These are phyloP conservation scores for Phyllotreta cruciferae DNA, from an alignment of 2,888 invertebrate species.

Conservation along the genomic window DNA sequence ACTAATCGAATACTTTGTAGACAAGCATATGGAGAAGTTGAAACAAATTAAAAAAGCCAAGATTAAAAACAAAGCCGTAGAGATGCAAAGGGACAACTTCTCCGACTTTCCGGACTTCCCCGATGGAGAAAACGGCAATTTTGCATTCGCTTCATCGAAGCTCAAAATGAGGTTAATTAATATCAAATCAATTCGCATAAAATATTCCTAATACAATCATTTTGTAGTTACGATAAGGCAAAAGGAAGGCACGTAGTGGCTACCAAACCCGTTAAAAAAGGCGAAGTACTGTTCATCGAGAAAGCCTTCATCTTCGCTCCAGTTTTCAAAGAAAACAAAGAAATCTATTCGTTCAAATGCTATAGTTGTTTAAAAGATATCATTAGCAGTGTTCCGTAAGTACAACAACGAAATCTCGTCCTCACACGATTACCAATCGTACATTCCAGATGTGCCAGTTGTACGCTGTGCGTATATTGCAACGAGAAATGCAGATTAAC, in stretches of 20 bases:
- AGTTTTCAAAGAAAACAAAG: constrained; percentile 64
- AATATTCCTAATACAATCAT: constrained; percentile 7
- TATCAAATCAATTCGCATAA: constrained; percentile 1
- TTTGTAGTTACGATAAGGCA: constrained; percentile 63
- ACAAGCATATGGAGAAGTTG: constrained; percentile 50
- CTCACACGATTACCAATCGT: constrained; percentile 5
- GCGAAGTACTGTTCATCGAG: constrained; percentile 81
- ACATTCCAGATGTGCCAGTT: constrained; percentile 68
- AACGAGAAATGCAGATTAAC: constrained; percentile 66
- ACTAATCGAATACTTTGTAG: constrained; percentile 38
- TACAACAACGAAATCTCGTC: constrained; percentile 39
- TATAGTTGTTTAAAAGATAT: constrained; percentile 74
- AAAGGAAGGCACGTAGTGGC: constrained; percentile 74
- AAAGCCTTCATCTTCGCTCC: constrained; percentile 81
- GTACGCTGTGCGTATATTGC: constrained; percentile 75
- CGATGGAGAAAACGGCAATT: constrained; percentile 63
- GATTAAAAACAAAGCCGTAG: constrained; percentile 41
- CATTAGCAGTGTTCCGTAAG: constrained; percentile 72
- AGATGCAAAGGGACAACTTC: constrained; percentile 44
- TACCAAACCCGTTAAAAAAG: constrained; percentile 65
- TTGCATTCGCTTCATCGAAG: constrained; percentile 64
- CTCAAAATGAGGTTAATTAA: constrained; percentile 59
- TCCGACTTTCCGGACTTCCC: constrained; percentile 59
- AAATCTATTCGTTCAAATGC: constrained; percentile 66
- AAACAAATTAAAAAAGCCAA: constrained; percentile 50